Conservation (phyloP, 1,140 invertebrate genomes). For the Cyphomyrmex costatus region DNA sequence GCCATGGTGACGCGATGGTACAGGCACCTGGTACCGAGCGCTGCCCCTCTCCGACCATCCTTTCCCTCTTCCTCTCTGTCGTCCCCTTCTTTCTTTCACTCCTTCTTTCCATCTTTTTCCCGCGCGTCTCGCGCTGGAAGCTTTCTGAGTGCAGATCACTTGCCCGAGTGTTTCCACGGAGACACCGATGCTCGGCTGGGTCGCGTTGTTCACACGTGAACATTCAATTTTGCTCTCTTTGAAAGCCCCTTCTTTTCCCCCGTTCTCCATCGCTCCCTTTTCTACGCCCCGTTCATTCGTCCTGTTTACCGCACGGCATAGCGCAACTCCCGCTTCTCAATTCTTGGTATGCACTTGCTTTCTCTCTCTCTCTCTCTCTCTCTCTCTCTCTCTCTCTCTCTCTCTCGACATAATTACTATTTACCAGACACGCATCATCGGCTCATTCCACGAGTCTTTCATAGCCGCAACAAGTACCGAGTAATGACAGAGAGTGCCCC, state of each 20-base stretch:
- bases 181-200: slow-evolving; percentile 74
- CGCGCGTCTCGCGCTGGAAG: slow-evolving; percentile 57
- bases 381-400: background rate
- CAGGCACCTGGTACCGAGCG: slow-evolving; percentile 75
- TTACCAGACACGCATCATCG: slow-evolving; percentile 80
- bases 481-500: slow-evolving; percentile 55
- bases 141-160: slow-evolving; percentile 59
- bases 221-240: slow-evolving; percentile 79
- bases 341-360: slow-evolving; percentile 48
- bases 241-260: slow-evolving; percentile 31
- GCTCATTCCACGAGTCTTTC: slow-evolving; percentile 50
- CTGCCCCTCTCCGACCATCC: slow-evolving; percentile 41
- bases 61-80: slow-evolving; percentile 65
- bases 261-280: slow-evolving; percentile 19
- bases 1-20: slow-evolving; percentile 77
- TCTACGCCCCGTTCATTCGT: background rate
- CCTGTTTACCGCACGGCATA: slow-evolving; percentile 21
- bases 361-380: background rate
- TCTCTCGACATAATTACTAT: slow-evolving; percentile 80
- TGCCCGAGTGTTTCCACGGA: slow-evolving; percentile 57
- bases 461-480: slow-evolving; percentile 39
- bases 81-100: slow-evolving; percentile 42
- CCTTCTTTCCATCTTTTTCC: slow-evolving; percentile 41
- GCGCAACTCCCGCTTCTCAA: slow-evolving; percentile 16
- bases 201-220: slow-evolving; percentile 85